Conservation (phyloP, 2,888 invertebrate genomes). For the Amphipyra berbera region DNA sequence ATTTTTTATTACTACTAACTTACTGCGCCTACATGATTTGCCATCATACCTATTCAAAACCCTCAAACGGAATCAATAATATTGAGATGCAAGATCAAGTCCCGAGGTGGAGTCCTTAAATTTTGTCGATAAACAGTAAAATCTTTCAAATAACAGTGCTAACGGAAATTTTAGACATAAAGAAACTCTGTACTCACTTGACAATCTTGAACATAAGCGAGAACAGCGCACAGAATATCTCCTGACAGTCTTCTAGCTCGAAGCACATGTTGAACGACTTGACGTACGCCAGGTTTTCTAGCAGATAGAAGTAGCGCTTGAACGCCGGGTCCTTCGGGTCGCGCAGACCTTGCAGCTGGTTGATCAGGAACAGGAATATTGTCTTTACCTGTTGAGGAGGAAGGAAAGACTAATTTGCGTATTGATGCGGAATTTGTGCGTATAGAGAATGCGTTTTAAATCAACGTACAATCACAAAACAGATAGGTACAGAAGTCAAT, state of each 20-base stretch:
- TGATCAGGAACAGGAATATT: slow-evolving; percentile 98
- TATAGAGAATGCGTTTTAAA: no score
- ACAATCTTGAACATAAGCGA: slow-evolving; percentile 98
- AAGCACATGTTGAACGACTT: slow-evolving; percentile 99
- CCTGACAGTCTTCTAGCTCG: slow-evolving; percentile 98
- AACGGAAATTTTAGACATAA: not conserved
- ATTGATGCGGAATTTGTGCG: no score
- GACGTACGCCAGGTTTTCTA: slow-evolving; percentile 99
- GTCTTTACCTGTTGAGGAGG: slow-evolving; percentile 88
- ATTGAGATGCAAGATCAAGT: no score
- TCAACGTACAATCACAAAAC: no score
- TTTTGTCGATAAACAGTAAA: no score
- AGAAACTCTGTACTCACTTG: slow-evolving; percentile 92
- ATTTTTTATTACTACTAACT: no score
- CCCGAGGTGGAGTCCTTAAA: no score
- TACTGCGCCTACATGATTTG: no score
- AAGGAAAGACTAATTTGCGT: not conserved
- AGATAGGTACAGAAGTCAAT: no score
- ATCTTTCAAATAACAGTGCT: no score
- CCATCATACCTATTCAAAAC: no score
- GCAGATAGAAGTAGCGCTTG: slow-evolving; percentile 98
- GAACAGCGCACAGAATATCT: slow-evolving; percentile 98
- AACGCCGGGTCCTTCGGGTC: slow-evolving; percentile 99
- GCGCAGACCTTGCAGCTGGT: slow-evolving; percentile 97
- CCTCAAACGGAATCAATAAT: no score